Evolutionary conservation across 2,888 invertebrate species (phyloP).

Genomic region (Dromius quadrimaculatus): DNA sequence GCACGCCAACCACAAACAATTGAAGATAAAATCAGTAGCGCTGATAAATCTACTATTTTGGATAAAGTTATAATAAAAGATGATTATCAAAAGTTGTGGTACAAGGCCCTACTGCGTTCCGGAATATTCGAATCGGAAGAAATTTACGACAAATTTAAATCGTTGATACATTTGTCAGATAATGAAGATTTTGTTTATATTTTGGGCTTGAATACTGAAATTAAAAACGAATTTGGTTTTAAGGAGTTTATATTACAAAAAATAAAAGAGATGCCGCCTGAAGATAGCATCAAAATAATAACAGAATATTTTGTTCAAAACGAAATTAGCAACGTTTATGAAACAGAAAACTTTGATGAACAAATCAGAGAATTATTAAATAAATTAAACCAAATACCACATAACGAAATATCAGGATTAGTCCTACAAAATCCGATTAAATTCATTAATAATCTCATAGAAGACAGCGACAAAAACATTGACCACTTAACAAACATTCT

Average conservation of each 20-base stretch:
- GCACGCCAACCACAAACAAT: slow-evolving; percentile 32
- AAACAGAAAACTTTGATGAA: slow-evolving; percentile 31
- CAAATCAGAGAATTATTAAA: slow-evolving; percentile 37
- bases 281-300: slow-evolving; percentile 20
- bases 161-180: slow-evolving; percentile 30
- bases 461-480: slow-evolving; percentile 41
- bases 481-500: slow-evolving; percentile 34
- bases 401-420: slow-evolving; percentile 38
- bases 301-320: slow-evolving; percentile 31
- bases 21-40: slow-evolving; percentile 34
- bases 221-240: slow-evolving; percentile 29
- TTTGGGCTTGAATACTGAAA: slow-evolving; percentile 13
- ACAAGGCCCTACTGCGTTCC: slow-evolving; percentile 35
- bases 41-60: slow-evolving; percentile 34
- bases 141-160: slow-evolving; percentile 33
- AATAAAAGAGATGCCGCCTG: background rate
- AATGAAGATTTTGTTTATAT: slow-evolving; percentile 28
- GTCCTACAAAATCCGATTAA: slow-evolving; percentile 46
- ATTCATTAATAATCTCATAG: slow-evolving; percentile 35
- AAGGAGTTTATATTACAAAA: slow-evolving; percentile 19
- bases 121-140: slow-evolving; percentile 36
- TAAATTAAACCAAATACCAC: slow-evolving; percentile 29
- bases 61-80: slow-evolving; percentile 27
- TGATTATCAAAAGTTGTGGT: slow-evolving; percentile 40
- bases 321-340: slow-evolving; percentile 35